Evolutionary conservation across 1,140 invertebrate genomes (phyloP).

Genomic region (Gryllus bimaculatus): DNA sequence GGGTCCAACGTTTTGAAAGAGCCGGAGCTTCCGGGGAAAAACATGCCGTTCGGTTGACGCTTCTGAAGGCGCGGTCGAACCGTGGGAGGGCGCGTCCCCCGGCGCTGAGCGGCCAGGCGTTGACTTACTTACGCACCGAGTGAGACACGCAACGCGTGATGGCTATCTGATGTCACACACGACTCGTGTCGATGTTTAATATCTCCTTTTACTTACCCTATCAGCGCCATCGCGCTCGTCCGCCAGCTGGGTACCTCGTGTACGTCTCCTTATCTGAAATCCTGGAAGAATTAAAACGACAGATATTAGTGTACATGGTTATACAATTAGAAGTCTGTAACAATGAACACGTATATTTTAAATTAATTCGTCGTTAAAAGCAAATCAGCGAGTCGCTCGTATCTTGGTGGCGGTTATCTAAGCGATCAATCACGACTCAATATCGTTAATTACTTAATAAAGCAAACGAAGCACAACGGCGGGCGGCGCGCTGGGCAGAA

Average conservation of each 20-base stretch:
- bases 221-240: not conserved
- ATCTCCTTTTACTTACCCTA: not conserved
- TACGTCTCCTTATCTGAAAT: not conserved
- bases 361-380: not conserved
- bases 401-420: not conserved
- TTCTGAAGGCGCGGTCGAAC: not conserved
- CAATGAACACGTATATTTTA: not conserved
- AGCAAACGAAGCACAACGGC: not conserved
- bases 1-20: not conserved
- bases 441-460: constrained; percentile 1
- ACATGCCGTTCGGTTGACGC: not conserved
- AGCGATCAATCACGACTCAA: not conserved
- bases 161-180: too few relatives aligned
- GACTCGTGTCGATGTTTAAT: not conserved
- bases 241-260: not conserved
- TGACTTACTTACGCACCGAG: too few relatives aligned
- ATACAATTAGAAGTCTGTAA: not conserved
- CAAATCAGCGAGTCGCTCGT: not conserved
- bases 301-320: not conserved
- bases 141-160: too few relatives aligned
- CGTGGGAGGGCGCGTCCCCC: too few relatives aligned
- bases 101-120: too few relatives aligned
- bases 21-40: not conserved
- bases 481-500: too few relatives aligned
- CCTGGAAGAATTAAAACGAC: not conserved